These are phyloP conservation scores for Flexamia atlantica DNA, from an alignment of 2,888 invertebrate species.

Conservation along the genomic window DNA sequence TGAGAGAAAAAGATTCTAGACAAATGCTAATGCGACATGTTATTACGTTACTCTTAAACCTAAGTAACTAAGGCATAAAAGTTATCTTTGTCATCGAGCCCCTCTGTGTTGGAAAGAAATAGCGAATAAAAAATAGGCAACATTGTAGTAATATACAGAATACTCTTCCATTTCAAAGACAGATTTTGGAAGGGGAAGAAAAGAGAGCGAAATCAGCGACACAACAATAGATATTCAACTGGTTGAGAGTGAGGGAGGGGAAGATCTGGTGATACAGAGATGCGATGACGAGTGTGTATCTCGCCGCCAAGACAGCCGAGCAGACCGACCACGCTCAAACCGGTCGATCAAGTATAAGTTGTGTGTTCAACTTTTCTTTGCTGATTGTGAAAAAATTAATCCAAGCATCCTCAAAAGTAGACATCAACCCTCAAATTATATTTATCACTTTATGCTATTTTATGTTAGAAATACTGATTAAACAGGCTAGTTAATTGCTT, in stretches of 20 bases:
- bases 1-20: too few species aligned
- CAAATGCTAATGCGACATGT: too few species aligned
- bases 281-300: neutral
- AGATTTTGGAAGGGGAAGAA: neutral
- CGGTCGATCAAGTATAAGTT: neutral
- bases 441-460: too few species aligned
- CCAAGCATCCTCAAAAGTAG: too few species aligned
- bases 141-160: neutral
- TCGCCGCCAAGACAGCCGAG: neutral
- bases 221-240: constrained; percentile 28
- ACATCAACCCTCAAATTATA: too few species aligned
- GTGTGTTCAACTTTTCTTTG: neutral
- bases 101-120: too few species aligned
- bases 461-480: too few species aligned
- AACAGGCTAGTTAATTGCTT: too few species aligned
- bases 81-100: too few species aligned
- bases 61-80: too few species aligned
- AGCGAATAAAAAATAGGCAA: neutral
- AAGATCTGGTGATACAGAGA: neutral
- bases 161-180: neutral
- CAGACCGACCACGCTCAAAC: neutral
- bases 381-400: too few species aligned
- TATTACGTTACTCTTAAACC: too few species aligned
- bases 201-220: neutral
- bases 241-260: constrained; percentile 21